These are phyloP conservation scores for Poeciliopsis turrubarensis DNA, from an alignment of 2,113 vertebrate species.

Conservation along the genomic window DNA sequence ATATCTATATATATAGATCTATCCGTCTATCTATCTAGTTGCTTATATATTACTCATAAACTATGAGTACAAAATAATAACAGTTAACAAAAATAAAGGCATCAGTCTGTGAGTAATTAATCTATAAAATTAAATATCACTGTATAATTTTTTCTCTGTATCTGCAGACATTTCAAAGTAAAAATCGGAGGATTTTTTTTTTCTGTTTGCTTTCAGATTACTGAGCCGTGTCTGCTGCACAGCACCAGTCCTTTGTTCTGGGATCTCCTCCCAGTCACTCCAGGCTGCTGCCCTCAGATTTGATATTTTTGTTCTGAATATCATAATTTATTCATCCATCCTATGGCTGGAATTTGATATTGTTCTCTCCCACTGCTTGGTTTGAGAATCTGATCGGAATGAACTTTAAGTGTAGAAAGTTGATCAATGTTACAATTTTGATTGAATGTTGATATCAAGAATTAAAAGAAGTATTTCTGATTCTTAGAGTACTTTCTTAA, in stretches of 20 bases:
- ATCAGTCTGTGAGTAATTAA: too few species aligned
- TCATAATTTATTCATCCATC: constrained; percentile 10
- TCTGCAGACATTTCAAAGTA: too few species aligned
- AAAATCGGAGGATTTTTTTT: not conserved
- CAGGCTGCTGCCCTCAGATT: constrained; percentile 6
- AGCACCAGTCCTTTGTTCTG: constrained; percentile 1
- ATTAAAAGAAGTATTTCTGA: not conserved
- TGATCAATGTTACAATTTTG: constrained; percentile 6
- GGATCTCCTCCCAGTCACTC: constrained; percentile 20
- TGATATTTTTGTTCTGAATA: constrained; percentile 9
- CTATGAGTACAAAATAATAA: too few species aligned
- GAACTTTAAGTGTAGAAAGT: constrained; percentile 2
- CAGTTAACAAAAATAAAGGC: too few species aligned
- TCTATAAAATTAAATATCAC: too few species aligned
- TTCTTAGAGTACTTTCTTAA: too few species aligned
- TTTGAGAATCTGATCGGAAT: constrained; percentile 13
- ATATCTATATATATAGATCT: too few species aligned
- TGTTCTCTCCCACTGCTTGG: constrained; percentile 7
- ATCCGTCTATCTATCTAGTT: too few species aligned
- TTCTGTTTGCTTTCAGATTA: not conserved
- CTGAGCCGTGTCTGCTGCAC: constrained; percentile 9
- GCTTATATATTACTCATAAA: too few species aligned
- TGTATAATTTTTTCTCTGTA: too few species aligned
- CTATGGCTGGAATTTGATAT: constrained; percentile 29
- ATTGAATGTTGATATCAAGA: not conserved